These are phyloP conservation scores for Neosilurus hyrtlii DNA, from an alignment of 2,797 vertebrate species.

Conservation along the genomic window DNA sequence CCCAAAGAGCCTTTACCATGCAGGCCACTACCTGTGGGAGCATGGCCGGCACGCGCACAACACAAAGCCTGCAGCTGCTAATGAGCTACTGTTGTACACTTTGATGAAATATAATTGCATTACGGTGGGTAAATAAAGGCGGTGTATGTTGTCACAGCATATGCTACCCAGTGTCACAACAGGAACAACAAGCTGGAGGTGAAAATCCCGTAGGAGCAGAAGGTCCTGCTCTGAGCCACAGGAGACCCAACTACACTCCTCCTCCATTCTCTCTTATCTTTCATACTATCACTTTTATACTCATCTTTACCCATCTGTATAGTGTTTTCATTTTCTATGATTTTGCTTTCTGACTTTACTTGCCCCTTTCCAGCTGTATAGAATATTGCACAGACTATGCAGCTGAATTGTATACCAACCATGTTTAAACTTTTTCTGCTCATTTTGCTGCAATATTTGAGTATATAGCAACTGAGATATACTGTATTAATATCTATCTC, in stretches of 20 bases:
- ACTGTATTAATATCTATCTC: constrained; percentile 50
- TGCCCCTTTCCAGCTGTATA: not conserved
- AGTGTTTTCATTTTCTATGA: constrained; percentile 45
- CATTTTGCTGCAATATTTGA: not conserved
- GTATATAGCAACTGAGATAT: constrained; percentile 4
- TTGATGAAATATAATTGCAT: constrained; percentile 96
- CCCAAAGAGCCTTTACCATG: constrained; percentile 62
- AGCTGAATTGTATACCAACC: not conserved
- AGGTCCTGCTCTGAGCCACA: constrained; percentile 56
- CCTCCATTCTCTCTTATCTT: constrained; percentile 61
- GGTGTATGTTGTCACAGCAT: constrained; percentile 92
- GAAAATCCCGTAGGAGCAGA: constrained; percentile 59
- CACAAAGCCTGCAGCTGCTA: constrained; percentile 83
- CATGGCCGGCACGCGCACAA: constrained; percentile 67
- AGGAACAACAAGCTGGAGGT: constrained; percentile 76
- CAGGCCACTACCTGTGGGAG: constrained; percentile 72
- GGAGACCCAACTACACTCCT: constrained; percentile 62
- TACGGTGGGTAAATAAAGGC: constrained; percentile 92
- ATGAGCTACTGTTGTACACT: constrained; percentile 99
- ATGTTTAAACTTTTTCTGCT: not conserved
- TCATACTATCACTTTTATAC: constrained; percentile 61
- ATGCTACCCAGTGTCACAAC: constrained; percentile 89
- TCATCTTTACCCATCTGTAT: constrained; percentile 59
- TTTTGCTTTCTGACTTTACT: not conserved
- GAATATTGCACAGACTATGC: not conserved